Base-by-base conservation (phyloP, 2,888 invertebrate genomes). In the Ochlodes sylvanus region DNA sequence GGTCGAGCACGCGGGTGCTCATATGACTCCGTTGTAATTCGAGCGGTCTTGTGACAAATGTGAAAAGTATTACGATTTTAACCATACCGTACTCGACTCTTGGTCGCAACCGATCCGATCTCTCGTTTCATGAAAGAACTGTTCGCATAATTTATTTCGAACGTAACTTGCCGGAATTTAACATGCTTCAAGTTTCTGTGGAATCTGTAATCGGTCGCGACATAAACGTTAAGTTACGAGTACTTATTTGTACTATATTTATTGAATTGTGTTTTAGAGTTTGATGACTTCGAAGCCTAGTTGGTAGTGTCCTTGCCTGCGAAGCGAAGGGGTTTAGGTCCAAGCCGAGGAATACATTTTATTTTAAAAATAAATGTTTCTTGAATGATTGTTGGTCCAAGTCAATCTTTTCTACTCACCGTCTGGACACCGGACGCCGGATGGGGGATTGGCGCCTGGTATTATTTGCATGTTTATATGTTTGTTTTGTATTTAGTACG, bases 41-140 rank as follows among this genome's bases (percentile, higher is more conserved):
- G 89, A 91, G 68, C 79, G 72, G 73, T 73, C 77, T 77, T 86
- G 86, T 89, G 88, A 89, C 88, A 89, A 90, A 90, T 88, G 83
- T 83, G 79, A 80, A 84, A 89, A 84, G 82, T 83, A 88, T 87
- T 84, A 83, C 78, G 75, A 78, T 84, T 77, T 82, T 79, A 80
- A 82, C 71, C 78, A 79, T 79, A 76, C 76, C 63, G 69, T 69
- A 67, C 73, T 66, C 32, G 62, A 62, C 54, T 68, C 27, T 38
- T 62, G 63, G 64, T 58, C 56, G 65, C 41, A 57, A 42, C 7
- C 52, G 58, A 68, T 62, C 52, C 62, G 68, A 56, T 64, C 75
- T 69, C 71, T 44, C 60, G 42, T 71, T 70, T 72, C 66, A 72
- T 69, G 67, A 71, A 70, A 67, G 71, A 69, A 67, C 61, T 61